A percentile compares a stretch with the other conserved stretches of the same genome.
phyloP scores from a whole-genome alignment of 2,888 invertebrate genomes.

The Ophion ventricosus region DNA sequence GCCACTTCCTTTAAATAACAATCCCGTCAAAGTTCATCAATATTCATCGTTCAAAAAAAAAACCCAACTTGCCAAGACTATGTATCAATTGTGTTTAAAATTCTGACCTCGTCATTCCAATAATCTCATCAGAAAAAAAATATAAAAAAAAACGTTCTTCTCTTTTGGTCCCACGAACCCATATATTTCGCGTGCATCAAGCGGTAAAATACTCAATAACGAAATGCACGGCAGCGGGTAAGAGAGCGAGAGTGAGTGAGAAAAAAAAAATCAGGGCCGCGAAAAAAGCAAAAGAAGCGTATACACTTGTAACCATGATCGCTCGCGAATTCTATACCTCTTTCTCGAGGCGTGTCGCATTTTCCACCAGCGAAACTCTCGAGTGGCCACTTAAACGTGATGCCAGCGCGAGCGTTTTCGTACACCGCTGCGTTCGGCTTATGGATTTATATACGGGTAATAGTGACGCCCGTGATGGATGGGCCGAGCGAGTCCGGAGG shows the following conservation, averaged over 20 bases:
- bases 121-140: no score
- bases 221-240: background rate
- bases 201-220: background rate
- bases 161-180: background rate
- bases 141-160: no score
- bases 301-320: conserved; percentile 13
- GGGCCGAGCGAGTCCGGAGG: background rate
- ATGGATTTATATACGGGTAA: conserved; percentile 54
- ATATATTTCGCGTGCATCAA: conserved; percentile 2
- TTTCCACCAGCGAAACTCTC: conserved; percentile 56
- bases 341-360: conserved; percentile 57
- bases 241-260: conserved; percentile 8
- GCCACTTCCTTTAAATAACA: no score
- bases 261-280: conserved; percentile 11
- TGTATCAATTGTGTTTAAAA: no score
- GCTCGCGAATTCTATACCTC: conserved; percentile 41
- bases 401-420: conserved; percentile 48
- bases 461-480: conserved; percentile 44
- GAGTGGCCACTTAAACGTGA: conserved; percentile 55
- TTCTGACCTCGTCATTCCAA: no score
- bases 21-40: no score
- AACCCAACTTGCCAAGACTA: no score
- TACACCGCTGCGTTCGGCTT: conserved; percentile 50
- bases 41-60: no score
- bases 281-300: conserved; percentile 11